These are phyloP conservation scores for Mormyrus proboscirostris DNA, from an alignment of 2,797 vertebrate species.

Conservation along the genomic window DNA sequence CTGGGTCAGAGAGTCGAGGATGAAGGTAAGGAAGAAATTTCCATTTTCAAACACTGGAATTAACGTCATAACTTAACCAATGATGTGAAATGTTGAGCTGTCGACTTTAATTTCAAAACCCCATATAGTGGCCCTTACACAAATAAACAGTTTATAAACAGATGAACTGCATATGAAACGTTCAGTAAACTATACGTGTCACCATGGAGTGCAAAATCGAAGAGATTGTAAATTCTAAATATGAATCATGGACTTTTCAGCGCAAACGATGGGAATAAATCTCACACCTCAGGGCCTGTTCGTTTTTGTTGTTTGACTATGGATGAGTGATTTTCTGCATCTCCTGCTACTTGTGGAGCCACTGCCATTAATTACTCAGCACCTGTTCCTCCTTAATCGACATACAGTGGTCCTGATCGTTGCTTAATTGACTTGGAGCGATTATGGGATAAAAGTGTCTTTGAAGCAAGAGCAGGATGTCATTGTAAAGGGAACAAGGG, in stretches of 20 bases:
- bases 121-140: not conserved
- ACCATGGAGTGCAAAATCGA: no score
- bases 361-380: conserved; percentile 45
- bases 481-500: conserved; percentile 46
- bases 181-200: not conserved
- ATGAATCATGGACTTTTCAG: conserved; percentile 21
- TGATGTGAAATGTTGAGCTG: not conserved
- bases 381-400: conserved; percentile 54
- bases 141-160: not conserved
- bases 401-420: conserved; percentile 41
- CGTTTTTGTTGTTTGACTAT: conserved; percentile 41
- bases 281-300: conserved; percentile 29
- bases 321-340: conserved; percentile 39
- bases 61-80: not conserved
- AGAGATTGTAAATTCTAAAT: not conserved
- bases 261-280: conserved; percentile 35
- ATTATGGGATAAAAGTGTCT: conserved; percentile 57
- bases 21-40: not conserved
- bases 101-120: not conserved
- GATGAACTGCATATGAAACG: not conserved
- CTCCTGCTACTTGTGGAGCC: conserved; percentile 28
- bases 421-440: conserved; percentile 54
- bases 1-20: not conserved
- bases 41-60: not conserved
- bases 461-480: conserved; percentile 37